Evolutionary conservation across 1,140 invertebrate species (phyloP), one percentile per base, ranked within the genome.

Genomic region (Coboldia fuscipes): DNA sequence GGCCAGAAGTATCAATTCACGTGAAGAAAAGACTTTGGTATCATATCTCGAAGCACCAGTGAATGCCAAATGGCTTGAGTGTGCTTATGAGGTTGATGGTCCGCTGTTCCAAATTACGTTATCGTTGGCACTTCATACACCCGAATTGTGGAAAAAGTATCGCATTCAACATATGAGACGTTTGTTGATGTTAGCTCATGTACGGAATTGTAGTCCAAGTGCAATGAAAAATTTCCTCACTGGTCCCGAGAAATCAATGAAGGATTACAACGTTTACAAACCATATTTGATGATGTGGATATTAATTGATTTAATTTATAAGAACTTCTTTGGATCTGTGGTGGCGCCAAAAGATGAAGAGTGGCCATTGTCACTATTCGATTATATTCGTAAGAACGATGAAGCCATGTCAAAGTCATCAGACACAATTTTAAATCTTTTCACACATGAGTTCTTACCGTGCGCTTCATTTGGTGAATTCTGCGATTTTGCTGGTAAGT

Each of bases 341-440:
- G 62, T 52, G 33, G 66, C 78, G n/a, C 63, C 67, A 9, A 66
- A 66, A 13, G 75, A 78, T 37, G 75, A 80, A 35, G 75, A 82
- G 40, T 97, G 90, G 90, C 72, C 85, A 4, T 66, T 72, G 4
- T 70, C 74, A 38, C 60, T 97, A 36, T 90, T 89, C 18, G 85
- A 92, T 48, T 93, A 83, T 50, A 86, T 97, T 45, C 70, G 92
- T 4, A 75, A 86, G 47, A 93, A 90, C 60, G 93, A 97, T 61
- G 83, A 88, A 54, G 61, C 67, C 9, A 63, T 94, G 50, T 60
- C 89, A 9, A 92, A 94, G 56, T 71, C 72, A 20, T 85, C 83
- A 13, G 85, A 92, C 51, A 69, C 69, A 36, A 65, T 89, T 27
- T 66, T 97, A 30, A 61, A 68, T 10, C 64, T 67, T 3, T 85